Evolutionary conservation across 2,797 vertebrate genomes (phyloP).

Genomic region (Anguilla obscura): DNA sequence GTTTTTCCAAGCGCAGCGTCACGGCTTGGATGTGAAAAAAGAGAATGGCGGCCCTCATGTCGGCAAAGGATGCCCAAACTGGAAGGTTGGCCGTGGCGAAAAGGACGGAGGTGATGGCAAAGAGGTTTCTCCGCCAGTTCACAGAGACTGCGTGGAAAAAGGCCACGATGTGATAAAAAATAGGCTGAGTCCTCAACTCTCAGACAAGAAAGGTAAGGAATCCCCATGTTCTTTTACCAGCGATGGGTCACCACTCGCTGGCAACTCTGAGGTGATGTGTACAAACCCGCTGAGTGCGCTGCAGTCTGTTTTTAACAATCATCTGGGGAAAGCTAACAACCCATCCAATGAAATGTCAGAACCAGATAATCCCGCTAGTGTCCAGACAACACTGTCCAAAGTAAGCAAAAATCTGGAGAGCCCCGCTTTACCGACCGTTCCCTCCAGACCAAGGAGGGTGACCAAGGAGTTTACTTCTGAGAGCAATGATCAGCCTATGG

Average conservation of each 20-base stretch:
- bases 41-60: not conserved
- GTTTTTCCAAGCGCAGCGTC: not conserved
- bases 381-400: constrained; percentile 93
- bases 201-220: constrained; percentile 15
- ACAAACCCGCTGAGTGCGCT: constrained; percentile 93
- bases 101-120: not conserved
- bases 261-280: constrained; percentile 90
- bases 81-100: not conserved
- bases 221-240: constrained; percentile 68
- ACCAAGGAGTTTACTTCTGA: constrained; percentile 71
- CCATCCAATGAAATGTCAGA: not conserved
- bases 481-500: constrained; percentile 93
- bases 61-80: not conserved
- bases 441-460: constrained; percentile 80
- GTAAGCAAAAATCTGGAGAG: constrained; percentile 87
- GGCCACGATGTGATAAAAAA: not conserved
- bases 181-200: not conserved
- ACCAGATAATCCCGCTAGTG: not conserved
- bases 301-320: constrained; percentile 98
- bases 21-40: not conserved
- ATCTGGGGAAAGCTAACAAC: constrained; percentile 87
- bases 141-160: not conserved
- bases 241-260: constrained; percentile 86
- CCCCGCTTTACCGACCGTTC: constrained; percentile 77
- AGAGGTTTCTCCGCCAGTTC: not conserved